Base-by-base conservation (phyloP, 2,113 vertebrate genomes). In the Albula glossodonta region DNA sequence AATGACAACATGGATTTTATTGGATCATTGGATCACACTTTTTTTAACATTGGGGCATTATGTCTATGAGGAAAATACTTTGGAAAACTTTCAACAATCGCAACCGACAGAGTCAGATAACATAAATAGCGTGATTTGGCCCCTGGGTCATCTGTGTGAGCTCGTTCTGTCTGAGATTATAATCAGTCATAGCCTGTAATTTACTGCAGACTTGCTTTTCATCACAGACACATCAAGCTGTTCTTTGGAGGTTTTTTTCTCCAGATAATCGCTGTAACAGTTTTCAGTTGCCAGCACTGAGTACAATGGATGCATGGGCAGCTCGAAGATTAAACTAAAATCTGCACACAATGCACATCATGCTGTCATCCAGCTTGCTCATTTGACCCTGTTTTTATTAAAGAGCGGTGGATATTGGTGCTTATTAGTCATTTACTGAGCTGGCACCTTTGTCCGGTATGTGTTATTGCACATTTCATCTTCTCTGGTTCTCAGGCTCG, bases 381-480 rank as follows among this genome's bases (percentile, higher is more conserved):
- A 22, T 63, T 63, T 63, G 15, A 22, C 60, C 60, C 17, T 63
- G 31, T 66, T 66, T 66, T 66, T 9, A 66, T 66, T 66, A 66
- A 66, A 66, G 7, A 22, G 60, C 17, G 3, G 17, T 66, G 60
- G 17, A 66, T 22, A 74, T 74, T 74, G 22, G n/a, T 74, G 22
- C 2, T 74, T 74, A 31, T 74, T 31, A 25, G 70, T n/a, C 70
- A 74, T 31, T 25, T 74, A 8, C 70, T 74, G 60, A 19, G 17
- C 60, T 19, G 60, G 22, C 60, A 19, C 22, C 60, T 15, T 74
- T 74, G 70, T 74, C n/a, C 70, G 31, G 70, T 2, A n/a, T 31
- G 70, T 31, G 70, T 87, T 84, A 80, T 79, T 70, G 80, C 70
- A 74, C 70, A 74, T 74, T 74, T 74, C n/a, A 87, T 81, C 85